phyloP scores from a whole-genome alignment of 2,888 invertebrate species.

The Apodemia hepburni region DNA sequence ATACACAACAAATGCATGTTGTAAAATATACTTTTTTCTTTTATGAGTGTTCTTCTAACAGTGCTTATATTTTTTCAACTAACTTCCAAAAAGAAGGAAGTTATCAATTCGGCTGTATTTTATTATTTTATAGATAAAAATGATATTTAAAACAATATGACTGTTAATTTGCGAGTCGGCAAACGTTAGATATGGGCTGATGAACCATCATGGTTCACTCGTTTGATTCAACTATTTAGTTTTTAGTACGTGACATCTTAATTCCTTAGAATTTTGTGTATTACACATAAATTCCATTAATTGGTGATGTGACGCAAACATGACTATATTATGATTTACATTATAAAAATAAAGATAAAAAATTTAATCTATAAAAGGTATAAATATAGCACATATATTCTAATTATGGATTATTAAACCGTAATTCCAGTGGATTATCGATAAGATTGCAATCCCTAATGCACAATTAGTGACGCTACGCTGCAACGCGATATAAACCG shows the following conservation, averaged over 20 bases:
- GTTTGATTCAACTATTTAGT: too few relatives aligned
- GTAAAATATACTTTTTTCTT: too few relatives aligned
- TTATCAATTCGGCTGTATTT: too few relatives aligned
- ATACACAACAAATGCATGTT: too few relatives aligned
- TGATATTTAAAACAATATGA: too few relatives aligned
- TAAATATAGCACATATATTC: neutral
- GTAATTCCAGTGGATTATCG: constrained; percentile 1
- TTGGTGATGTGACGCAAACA: neutral
- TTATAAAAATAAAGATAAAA: neutral
- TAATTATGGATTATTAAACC: neutral
- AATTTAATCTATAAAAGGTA: neutral
- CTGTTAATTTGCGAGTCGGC: too few relatives aligned
- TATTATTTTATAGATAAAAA: too few relatives aligned
- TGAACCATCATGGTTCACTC: too few relatives aligned
- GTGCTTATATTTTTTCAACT: too few relatives aligned
- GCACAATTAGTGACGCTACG: neutral
- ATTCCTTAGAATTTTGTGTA: neutral
- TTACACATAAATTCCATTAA: neutral
- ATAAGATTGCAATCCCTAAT: constrained; percentile 10
- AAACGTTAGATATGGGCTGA: too few relatives aligned
- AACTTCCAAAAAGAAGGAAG: too few relatives aligned
- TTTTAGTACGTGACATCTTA: neutral
- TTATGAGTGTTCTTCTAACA: too few relatives aligned
- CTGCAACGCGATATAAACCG: neutral
- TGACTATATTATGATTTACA: neutral